Evolutionary conservation across 1,140 invertebrate genomes (phyloP), one percentile per base, ranked within the genome.

Genomic region (Drosophila pectinifera): DNA sequence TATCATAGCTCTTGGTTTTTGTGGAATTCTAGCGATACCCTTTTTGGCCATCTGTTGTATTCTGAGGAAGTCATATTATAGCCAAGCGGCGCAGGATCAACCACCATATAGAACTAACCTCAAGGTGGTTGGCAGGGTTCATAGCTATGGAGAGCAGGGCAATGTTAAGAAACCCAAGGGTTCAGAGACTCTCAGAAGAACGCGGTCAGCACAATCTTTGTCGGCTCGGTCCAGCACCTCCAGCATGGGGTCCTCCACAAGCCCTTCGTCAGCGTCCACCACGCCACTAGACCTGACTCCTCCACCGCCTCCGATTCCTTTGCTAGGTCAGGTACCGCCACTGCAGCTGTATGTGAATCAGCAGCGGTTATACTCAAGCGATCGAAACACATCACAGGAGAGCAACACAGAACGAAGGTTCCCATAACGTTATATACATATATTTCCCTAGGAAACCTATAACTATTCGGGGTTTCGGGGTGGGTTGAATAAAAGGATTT

Each of bases 1-100:
- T 0, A 91, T 92, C 8, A 91, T 92, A 41, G 18, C 77, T 3
- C 14, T 91, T 8, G 91, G 91, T 1, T 67, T 88, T 28, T 72
- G 48, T 42, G 70, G 79, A 6, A 92, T 92, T 41, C 24, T 92
- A 5, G 81, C 70, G 0, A 74, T 92, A 28, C 88, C 91, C 4
- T 92, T 91, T 45, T 26, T 92, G 42, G 78, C 68, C 28, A 92
- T 83, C 18, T 91, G 90, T 53, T 82, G 80, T 7, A 88, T 91
- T 31, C 41, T 92, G 7, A 78, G 90, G 7, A 68, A 72, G 38
- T 91, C 90, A 3, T 91, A 91, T 28, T 73, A 91, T 49, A 92
- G 59, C 22, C 77, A 91, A 18, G 73, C 68, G 14, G 77, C 54
- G 4, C 68, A 77, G 39, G 58, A 82, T 38, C 56, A 73, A 45